Evolutionary conservation across 2,888 invertebrate genomes (phyloP).

Genomic region (Dusona sp.): DNA sequence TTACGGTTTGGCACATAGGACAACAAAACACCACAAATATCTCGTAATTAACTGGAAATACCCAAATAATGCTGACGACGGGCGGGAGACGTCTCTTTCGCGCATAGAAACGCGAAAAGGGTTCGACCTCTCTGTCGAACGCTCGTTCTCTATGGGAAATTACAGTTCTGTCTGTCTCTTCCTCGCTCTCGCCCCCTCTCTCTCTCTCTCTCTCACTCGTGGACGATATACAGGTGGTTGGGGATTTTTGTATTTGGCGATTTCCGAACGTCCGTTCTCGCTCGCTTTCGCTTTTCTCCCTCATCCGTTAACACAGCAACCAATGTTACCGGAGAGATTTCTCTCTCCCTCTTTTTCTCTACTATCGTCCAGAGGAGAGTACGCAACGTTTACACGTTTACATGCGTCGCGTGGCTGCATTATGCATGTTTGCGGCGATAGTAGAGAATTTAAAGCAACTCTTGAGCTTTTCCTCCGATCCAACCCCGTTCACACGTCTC

Average conservation of each 20-base stretch:
- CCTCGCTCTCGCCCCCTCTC: not conserved
- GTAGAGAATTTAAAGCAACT: slow-evolving; percentile 83
- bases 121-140: not conserved
- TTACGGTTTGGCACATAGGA: slow-evolving; percentile 70
- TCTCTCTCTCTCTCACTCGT: slow-evolving; percentile 31
- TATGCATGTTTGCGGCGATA: slow-evolving; percentile 84
- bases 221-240: slow-evolving; percentile 83
- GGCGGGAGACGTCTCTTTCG: slow-evolving; percentile 52
- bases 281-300: slow-evolving; percentile 10
- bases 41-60: slow-evolving; percentile 83
- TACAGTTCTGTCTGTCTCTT: not conserved
- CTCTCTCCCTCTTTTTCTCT: slow-evolving; percentile 16
- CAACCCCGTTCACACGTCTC: slow-evolving; percentile 9
- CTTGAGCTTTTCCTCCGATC: slow-evolving; percentile 62
- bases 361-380: slow-evolving; percentile 23
- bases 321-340: slow-evolving; percentile 7
- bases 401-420: slow-evolving; percentile 82
- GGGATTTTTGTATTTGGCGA: slow-evolving; percentile 84
- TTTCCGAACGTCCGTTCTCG: slow-evolving; percentile 70
- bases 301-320: not conserved
- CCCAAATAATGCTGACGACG: slow-evolving; percentile 39
- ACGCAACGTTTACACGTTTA: slow-evolving; percentile 79
- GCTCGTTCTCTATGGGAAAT: not conserved
- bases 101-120: not conserved
- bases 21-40: slow-evolving; percentile 84